These are phyloP conservation scores for Nothocercus julius DNA, from an alignment of 2,113 vertebrate genomes.

Conservation along the genomic window DNA sequence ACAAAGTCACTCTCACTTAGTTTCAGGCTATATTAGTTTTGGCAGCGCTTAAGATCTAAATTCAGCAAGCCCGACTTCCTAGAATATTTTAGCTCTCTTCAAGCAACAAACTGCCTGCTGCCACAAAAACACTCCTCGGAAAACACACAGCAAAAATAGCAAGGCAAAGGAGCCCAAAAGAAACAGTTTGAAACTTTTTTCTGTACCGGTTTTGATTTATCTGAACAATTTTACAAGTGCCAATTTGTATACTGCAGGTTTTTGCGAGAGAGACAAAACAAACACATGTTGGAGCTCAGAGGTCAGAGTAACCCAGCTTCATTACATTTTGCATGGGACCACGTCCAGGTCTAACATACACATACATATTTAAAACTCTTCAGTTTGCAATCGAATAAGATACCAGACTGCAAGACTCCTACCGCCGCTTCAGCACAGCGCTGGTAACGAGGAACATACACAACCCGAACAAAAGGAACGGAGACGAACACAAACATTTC, in stretches of 20 bases:
- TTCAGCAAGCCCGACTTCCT: conserved; percentile 63
- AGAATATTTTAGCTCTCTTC: conserved; percentile 64
- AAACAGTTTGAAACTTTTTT: conserved; percentile 53
- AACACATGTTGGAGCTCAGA: conserved; percentile 44
- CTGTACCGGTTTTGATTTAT: conserved; percentile 58
- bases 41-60: conserved; percentile 42
- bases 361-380: conserved; percentile 45
- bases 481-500: not conserved
- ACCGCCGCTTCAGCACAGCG: not conserved
- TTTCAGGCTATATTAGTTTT: conserved; percentile 65
- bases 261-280: conserved; percentile 60
- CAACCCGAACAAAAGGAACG: not conserved
- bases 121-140: conserved; percentile 55
- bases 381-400: not conserved
- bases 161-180: conserved; percentile 58
- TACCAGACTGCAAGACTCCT: conserved; percentile 16
- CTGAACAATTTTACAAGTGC: conserved; percentile 64
- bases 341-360: conserved; percentile 56
- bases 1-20: conserved; percentile 55
- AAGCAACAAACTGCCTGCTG: conserved; percentile 65
- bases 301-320: conserved; percentile 56
- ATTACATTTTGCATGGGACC: conserved; percentile 59
- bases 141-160: conserved; percentile 51
- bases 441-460: not conserved
- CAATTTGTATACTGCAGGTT: conserved; percentile 63